Conservation (phyloP, 2,888 invertebrate species). For the Antheraea yamamai region DNA sequence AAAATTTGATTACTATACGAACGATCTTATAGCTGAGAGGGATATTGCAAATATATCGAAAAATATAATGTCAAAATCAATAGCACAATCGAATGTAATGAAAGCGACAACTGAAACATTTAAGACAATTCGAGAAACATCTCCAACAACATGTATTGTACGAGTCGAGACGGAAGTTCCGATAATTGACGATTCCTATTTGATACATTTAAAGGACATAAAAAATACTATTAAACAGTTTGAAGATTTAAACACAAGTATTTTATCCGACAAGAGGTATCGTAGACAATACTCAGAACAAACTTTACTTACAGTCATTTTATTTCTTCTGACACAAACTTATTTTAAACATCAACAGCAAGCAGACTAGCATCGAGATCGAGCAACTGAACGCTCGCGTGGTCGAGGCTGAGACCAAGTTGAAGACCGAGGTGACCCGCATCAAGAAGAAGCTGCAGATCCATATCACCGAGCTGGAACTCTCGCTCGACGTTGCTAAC, state of each 20-base stretch:
- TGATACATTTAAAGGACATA: conserved; percentile 82
- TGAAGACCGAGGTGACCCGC: conserved; percentile 97
- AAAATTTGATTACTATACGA: conserved; percentile 52
- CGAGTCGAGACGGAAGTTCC: conserved; percentile 64
- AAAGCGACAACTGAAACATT: conserved; percentile 55
- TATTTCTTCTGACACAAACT: background rate
- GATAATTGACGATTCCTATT: conserved; percentile 79
- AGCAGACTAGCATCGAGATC: conserved; percentile 98
- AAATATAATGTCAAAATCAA: conserved; percentile 46
- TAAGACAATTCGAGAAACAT: conserved; percentile 53
- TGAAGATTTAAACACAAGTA: conserved; percentile 82
- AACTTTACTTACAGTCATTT: background rate
- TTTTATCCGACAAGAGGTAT: conserved; percentile 84
- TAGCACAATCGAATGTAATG: conserved; percentile 42
- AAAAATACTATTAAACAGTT: conserved; percentile 84
- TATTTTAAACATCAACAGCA: conserved; percentile 82
- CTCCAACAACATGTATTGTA: conserved; percentile 64
- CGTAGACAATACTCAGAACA: background rate
- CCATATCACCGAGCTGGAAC: conserved; percentile 97
- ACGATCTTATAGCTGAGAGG: conserved; percentile 47
- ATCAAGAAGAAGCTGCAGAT: conserved; percentile 99
- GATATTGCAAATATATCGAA: conserved; percentile 47
- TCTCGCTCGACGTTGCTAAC: conserved; percentile 98
- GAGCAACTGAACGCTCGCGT: conserved; percentile 97
- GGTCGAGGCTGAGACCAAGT: conserved; percentile 96